Base-by-base conservation (phyloP, 37 sponge, comb jelly and placozoan species). In the Halichondria panicea region DNA sequence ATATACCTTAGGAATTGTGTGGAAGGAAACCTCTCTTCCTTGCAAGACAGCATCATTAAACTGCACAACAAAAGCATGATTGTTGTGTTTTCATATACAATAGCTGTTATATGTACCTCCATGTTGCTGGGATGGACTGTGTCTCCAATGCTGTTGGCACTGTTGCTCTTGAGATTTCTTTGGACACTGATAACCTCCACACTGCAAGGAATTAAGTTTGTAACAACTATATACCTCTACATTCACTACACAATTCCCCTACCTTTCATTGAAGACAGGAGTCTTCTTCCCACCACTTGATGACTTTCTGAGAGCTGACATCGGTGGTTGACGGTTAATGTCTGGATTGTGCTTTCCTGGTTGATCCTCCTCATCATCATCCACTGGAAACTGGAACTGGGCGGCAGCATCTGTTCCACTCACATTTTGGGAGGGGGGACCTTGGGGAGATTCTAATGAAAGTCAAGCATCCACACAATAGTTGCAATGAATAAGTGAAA, bases 1-100 rank as follows among this genome's bases (percentile, higher is more conserved):
- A 19, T 45, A 4, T 63, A 82, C 89, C 78, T 93, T 93, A 4
- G 93, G 93, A 2, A 93, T 59, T n/a, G 93, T 81, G 56, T 93
- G 93, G 43, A 82, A 88, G n/a, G 50, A 78, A 21, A 88, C 89
- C 24, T 77, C 66, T 59, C 93, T 84, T 21, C 93, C 93, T 60
- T 93, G 57, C 38, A 88, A 61, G 1, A 93, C 77, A 15, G 81
- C 80, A 25, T 88, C 86, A 82, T 84, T 79, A 38, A 91, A 91
- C 92, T 91, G 68, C 21, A 79, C 19, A 62, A 19, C 35, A 3
- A 66, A 43, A 48, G 13, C 31, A 35, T 1, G 35, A 44, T 48
- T 48, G 11, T 11, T 18, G 11, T 11, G 15, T 21, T 60, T 11
- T 60, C 9, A 60, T 24, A 22, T 60, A 60, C 62, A 60, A n/a